phyloP scores from a whole-genome alignment of 2,888 invertebrate genomes.

The Eupithecia vulgata region DNA sequence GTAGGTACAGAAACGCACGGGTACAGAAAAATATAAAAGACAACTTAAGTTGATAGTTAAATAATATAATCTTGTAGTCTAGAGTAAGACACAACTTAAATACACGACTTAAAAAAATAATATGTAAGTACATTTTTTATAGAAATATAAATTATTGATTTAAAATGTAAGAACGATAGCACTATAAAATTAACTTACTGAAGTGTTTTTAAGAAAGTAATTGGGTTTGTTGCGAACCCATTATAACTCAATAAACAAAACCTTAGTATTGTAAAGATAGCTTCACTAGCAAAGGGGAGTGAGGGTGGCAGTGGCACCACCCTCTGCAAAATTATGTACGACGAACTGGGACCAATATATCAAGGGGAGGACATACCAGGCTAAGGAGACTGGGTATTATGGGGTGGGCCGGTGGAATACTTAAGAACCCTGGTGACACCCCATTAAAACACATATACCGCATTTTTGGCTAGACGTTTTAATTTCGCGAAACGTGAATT shows the following conservation, averaged over 20 bases:
- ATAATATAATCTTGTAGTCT: too few species aligned
- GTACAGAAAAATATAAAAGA: too few species aligned
- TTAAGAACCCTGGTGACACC: constrained; percentile 83
- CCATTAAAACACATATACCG: constrained; percentile 83
- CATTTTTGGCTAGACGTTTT: constrained; percentile 81
- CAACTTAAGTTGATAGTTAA: too few species aligned
- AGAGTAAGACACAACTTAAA: too few species aligned
- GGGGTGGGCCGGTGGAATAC: constrained; percentile 82
- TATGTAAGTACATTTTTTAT: background rate
- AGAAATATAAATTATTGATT: background rate
- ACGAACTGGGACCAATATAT: constrained; percentile 84
- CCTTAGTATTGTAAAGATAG: constrained; percentile 79
- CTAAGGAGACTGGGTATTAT: constrained; percentile 83
- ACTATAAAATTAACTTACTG: background rate
- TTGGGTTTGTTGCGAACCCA: constrained; percentile 57
- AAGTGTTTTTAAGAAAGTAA: constrained; percentile 2
- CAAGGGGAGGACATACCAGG: constrained; percentile 84
- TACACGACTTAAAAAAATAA: too few species aligned
- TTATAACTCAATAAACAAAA: constrained; percentile 81
- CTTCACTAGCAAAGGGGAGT: constrained; percentile 64
- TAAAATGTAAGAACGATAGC: background rate
- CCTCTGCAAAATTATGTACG: constrained; percentile 84
- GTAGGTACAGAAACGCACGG: too few species aligned
- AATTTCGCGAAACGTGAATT: constrained; percentile 70
- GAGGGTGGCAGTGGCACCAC: constrained; percentile 61